Conservation (phyloP, 2,113 vertebrate species). For the Pelvicachromis taeniatus region DNA sequence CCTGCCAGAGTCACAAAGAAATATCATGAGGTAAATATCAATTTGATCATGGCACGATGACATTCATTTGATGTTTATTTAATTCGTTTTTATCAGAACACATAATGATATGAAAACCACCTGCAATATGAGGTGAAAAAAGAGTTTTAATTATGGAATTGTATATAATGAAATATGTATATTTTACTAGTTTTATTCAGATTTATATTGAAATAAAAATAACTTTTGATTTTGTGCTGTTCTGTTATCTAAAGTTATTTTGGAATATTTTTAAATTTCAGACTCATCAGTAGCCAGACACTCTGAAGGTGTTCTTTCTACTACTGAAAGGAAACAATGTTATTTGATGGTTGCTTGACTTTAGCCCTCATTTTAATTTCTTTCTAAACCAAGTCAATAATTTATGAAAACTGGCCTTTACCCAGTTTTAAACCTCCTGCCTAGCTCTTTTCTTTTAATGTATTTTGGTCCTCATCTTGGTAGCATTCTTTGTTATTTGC, state of each 20-base stretch:
- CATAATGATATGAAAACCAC: neutral
- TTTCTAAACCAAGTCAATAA: neutral
- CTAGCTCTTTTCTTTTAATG: neutral
- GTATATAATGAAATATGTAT: neutral
- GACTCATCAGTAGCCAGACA: neutral
- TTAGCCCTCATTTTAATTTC: neutral
- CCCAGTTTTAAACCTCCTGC: neutral
- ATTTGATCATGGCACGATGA: neutral
- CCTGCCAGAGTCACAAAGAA: slow-evolving; percentile 89
- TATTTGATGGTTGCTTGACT: neutral
- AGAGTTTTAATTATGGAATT: neutral
- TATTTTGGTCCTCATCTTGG: neutral
- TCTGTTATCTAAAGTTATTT: accelerated
- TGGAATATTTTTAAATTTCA: neutral
- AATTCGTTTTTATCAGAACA: neutral
- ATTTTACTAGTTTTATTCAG: neutral
- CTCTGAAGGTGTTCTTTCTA: neutral
- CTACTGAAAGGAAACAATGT: neutral
- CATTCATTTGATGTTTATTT: neutral
- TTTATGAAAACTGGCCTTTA: neutral
- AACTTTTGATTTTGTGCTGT: accelerated
- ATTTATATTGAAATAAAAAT: neutral
- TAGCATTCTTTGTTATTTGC: neutral
- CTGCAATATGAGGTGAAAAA: neutral
- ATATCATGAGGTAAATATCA: slow-evolving; percentile 84